Conservation (phyloP, 2,113 vertebrate species). For the Macaca mulatta region DNA sequence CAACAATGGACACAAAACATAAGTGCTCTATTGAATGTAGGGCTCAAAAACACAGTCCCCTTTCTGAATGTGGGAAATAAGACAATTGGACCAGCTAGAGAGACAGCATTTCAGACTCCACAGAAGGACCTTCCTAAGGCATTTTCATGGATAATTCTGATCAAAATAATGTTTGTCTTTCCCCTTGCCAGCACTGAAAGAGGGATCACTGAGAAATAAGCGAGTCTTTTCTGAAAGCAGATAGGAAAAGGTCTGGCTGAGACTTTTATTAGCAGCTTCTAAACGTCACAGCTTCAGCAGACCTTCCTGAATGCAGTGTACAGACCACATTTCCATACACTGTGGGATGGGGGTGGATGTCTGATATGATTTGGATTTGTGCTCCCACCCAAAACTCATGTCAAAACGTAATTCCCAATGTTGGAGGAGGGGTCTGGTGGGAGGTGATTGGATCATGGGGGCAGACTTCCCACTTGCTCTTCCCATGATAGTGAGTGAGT, state of each 20-base stretch:
- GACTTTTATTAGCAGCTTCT: not conserved
- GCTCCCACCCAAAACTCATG: no score
- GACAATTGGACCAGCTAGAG: not conserved
- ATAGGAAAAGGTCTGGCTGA: no score
- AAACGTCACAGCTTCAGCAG: not conserved
- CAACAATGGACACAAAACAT: not conserved
- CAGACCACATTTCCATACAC: not conserved
- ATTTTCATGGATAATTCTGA: not conserved
- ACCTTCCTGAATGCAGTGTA: not conserved
- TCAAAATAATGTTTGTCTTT: no score
- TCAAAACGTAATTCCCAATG: no score
- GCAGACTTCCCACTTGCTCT: no score
- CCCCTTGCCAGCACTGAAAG: no score
- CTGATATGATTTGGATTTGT: no score
- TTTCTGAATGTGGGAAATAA: not conserved
- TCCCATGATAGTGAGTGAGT: no score
- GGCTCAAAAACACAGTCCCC: no score
- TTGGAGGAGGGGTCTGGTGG: no score
- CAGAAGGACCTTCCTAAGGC: not conserved
- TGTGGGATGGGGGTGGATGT: not conserved
- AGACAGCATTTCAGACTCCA: not conserved
- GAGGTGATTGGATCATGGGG: no score
- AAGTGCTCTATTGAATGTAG: not conserved
- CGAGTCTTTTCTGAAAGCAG: not conserved
- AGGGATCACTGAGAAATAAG: not conserved